Conservation (phyloP, 2,888 invertebrate species). For the Sesamia inferens region DNA sequence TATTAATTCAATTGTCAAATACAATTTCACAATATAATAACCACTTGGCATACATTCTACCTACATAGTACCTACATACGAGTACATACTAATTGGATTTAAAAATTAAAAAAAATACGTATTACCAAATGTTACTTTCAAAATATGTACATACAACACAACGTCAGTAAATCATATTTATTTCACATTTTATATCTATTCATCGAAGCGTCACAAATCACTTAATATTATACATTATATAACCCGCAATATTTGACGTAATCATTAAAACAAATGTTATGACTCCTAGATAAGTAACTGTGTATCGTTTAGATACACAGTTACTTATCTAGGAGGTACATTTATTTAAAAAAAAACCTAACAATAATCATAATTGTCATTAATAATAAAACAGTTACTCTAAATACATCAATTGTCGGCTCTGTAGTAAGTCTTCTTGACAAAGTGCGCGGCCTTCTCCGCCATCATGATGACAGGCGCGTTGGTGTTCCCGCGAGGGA, state of each 20-base stretch:
- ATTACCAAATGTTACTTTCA: not conserved
- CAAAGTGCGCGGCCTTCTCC: slow-evolving; percentile 80
- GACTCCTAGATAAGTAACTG: too few species aligned
- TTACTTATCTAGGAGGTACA: not conserved
- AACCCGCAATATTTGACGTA: slow-evolving; percentile 3
- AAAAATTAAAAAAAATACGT: not conserved
- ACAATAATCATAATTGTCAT: not conserved
- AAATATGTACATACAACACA: too few species aligned
- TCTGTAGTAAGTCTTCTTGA: slow-evolving; percentile 70
- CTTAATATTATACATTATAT: not conserved
- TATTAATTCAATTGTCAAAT: not conserved
- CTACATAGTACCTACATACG: not conserved
- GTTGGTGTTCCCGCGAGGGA: slow-evolving; percentile 82
- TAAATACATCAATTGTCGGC: not conserved
- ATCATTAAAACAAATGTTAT: not conserved
- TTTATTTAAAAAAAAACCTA: not conserved
- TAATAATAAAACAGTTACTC: not conserved
- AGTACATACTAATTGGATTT: not conserved
- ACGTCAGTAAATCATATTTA: too few species aligned
- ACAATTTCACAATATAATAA: not conserved
- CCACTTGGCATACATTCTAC: not conserved
- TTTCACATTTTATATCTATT: not conserved
- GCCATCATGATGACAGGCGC: slow-evolving; percentile 84
- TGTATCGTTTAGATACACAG: too few species aligned
- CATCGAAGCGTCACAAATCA: not conserved